Evolutionary conservation across 2,888 invertebrate genomes (phyloP).

Genomic region (Gnatocerus cornutus): DNA sequence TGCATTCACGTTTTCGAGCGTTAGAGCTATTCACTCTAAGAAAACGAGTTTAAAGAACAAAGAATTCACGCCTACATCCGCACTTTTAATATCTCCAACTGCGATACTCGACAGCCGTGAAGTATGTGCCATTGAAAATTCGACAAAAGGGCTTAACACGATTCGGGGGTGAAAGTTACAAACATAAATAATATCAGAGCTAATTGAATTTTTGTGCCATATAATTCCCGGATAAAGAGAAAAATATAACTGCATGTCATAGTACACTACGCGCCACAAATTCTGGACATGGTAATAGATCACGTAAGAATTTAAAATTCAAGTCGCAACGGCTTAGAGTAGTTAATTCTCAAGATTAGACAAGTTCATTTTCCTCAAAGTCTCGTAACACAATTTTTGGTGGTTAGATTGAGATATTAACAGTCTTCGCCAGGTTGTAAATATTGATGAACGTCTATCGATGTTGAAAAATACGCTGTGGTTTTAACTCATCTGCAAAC

Average conservation of each 20-base stretch:
- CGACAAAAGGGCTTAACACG: slow-evolving; percentile 3
- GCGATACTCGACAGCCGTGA: slow-evolving; percentile 14
- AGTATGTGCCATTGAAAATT: slow-evolving; percentile 22
- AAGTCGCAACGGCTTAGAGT: no score
- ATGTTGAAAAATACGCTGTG: slow-evolving; percentile 9
- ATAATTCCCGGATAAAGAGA: background rate
- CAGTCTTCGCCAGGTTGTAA: background rate
- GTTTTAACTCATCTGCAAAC: slow-evolving; percentile 15
- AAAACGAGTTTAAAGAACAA: slow-evolving; percentile 35
- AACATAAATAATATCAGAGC: no score
- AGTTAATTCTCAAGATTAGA: no score
- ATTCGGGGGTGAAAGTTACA: no score
- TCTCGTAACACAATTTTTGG: no score
- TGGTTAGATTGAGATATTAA: no score
- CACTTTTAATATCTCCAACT: slow-evolving; percentile 31
- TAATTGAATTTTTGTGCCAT: background rate
- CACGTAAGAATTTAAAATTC: no score
- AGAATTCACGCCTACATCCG: slow-evolving; percentile 35
- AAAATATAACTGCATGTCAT: no score
- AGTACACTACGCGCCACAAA: no score
- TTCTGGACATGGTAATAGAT: no score
- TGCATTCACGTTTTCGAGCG: slow-evolving; percentile 15
- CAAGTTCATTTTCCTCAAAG: no score
- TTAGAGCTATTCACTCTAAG: slow-evolving; percentile 32
- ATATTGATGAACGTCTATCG: slow-evolving; percentile 6